A percentile compares a stretch with the other conserved stretches of the same genome.
Evolutionary conservation across 2,888 invertebrate genomes (phyloP).

Genomic region (Drosophila nigritarsus): DNA sequence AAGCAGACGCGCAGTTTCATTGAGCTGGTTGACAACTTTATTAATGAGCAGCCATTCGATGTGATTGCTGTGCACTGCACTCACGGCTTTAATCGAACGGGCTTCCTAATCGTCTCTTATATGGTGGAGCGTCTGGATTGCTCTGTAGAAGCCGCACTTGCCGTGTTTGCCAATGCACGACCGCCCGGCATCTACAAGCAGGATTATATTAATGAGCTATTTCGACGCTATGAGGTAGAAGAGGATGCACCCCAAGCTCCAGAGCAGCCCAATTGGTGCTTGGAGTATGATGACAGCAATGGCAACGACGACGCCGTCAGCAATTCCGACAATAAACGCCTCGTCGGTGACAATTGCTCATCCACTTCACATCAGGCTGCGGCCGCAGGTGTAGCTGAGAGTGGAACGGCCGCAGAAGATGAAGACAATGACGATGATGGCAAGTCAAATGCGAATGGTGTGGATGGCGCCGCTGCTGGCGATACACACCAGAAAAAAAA

Average conservation of each 20-base stretch:
- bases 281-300: conserved; percentile 86
- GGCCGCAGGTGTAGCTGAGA: conserved; percentile 22
- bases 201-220: conserved; percentile 96
- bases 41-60: conserved; percentile 91
- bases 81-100: conserved; percentile 99
- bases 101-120: conserved; percentile 96
- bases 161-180: conserved; percentile 89
- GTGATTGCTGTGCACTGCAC: conserved; percentile 93
- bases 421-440: conserved; percentile 49
- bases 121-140: conserved; percentile 94
- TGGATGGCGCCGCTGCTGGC: conserved; percentile 49
- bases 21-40: conserved; percentile 91
- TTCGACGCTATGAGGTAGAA: conserved; percentile 91
- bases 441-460: conserved; percentile 41
- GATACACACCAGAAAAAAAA: conserved; percentile 82
- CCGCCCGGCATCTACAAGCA: conserved; percentile 99
- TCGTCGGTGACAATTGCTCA: conserved; percentile 61
- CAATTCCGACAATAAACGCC: conserved; percentile 59
- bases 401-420: conserved; percentile 26
- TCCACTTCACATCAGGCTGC: conserved; percentile 65
- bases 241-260: conserved; percentile 91
- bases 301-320: conserved; percentile 73
- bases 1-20: conserved; percentile 95
- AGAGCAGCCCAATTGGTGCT: conserved; percentile 94
- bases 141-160: conserved; percentile 93